phyloP scores from a whole-genome alignment of 2,888 invertebrate genomes.

The Clostera curtula region DNA sequence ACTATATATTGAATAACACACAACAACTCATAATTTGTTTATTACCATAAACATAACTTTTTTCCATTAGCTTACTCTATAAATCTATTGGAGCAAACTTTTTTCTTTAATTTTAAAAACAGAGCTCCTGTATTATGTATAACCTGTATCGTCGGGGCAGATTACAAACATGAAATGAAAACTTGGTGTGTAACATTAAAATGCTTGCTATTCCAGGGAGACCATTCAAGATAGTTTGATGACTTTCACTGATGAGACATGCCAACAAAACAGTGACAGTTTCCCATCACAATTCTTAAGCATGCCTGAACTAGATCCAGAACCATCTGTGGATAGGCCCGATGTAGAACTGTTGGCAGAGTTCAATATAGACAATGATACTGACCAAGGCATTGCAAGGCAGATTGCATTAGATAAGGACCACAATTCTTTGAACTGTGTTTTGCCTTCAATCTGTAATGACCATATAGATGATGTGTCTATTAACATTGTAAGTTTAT shows the following conservation, averaged over 20 bases:
- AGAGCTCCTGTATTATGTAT: too few relatives aligned
- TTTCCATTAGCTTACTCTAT: too few relatives aligned
- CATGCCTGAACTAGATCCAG: slow-evolving; percentile 58
- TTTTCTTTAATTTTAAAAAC: too few relatives aligned
- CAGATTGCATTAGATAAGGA: slow-evolving; percentile 32
- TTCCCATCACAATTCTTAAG: slow-evolving; percentile 48
- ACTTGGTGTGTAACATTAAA: too few relatives aligned
- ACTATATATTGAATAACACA: too few relatives aligned
- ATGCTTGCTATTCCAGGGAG: slow-evolving; percentile 31
- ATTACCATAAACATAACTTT: too few relatives aligned
- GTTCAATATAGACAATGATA: slow-evolving; percentile 52
- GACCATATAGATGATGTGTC: slow-evolving; percentile 54
- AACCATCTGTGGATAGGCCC: slow-evolving; percentile 31
- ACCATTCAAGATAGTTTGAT: slow-evolving; percentile 38
- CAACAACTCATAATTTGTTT: too few relatives aligned
- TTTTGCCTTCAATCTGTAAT: slow-evolving; percentile 57
- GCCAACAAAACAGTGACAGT: slow-evolving; percentile 40
- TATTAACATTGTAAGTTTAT: slow-evolving; percentile 42
- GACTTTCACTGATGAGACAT: slow-evolving; percentile 41
- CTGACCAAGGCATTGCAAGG: slow-evolving; percentile 37
- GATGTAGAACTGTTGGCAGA: slow-evolving; percentile 52
- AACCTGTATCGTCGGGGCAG: too few relatives aligned
- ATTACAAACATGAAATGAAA: too few relatives aligned
- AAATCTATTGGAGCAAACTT: too few relatives aligned
- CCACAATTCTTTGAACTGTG: slow-evolving; percentile 55